Percentiles rank a stretch among this genome's conserved stretches.
These are phyloP conservation scores for Netelia melanura DNA, from an alignment of 2,888 invertebrate genomes.

Conservation along the genomic window DNA sequence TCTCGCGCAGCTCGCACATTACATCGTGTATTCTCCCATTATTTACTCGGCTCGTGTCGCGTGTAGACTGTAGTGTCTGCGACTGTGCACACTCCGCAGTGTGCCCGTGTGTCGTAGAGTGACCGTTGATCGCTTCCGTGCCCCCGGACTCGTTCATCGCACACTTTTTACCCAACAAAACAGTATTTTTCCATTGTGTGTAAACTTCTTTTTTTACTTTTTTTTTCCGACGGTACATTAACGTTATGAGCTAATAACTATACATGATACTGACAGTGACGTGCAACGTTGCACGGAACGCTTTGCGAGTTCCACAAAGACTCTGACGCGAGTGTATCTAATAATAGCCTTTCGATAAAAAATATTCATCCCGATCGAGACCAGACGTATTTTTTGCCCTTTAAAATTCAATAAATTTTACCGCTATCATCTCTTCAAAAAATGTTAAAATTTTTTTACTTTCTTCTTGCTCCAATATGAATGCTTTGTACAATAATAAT, in stretches of 20 bases:
- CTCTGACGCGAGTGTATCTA: slow-evolving; percentile 27
- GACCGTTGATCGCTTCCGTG: slow-evolving; percentile 57
- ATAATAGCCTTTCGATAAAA: slow-evolving; percentile 41
- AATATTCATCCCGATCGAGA: background rate
- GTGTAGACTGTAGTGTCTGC: background rate
- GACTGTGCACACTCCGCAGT: background rate
- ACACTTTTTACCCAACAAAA: slow-evolving; percentile 38
- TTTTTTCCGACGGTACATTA: slow-evolving; percentile 40
- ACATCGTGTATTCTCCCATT: slow-evolving; percentile 16
- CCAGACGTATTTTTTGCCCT: background rate
- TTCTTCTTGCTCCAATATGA: too few species aligned
- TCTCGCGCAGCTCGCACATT: background rate
- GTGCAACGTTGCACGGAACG: slow-evolving; percentile 40
- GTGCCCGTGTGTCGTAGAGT: background rate
- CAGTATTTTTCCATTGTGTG: background rate
- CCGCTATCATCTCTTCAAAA: too few species aligned
- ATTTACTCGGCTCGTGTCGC: slow-evolving; percentile 14
- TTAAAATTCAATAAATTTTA: background rate
- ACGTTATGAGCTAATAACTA: slow-evolving; percentile 37
- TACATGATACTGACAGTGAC: slow-evolving; percentile 25
- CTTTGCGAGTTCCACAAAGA: slow-evolving; percentile 54
- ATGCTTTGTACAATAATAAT: too few species aligned
- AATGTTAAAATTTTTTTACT: too few species aligned
- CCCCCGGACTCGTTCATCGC: slow-evolving; percentile 53
- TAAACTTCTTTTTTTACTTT: slow-evolving; percentile 9